Conservation (phyloP, 2,888 invertebrate genomes). For the Sturmia bella region DNA sequence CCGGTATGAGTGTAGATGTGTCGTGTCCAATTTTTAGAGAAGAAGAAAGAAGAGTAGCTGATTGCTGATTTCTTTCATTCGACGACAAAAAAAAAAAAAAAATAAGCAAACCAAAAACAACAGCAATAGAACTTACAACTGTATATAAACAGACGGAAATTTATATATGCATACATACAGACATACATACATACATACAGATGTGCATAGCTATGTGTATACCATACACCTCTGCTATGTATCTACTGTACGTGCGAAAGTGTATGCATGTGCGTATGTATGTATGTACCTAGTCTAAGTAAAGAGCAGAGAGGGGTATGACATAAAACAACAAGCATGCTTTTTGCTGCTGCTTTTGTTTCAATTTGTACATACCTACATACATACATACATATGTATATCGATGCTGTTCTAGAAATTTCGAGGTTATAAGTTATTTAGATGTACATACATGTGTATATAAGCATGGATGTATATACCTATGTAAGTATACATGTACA, state of each 20-base stretch:
- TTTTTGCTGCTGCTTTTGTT: slow-evolving; percentile 32
- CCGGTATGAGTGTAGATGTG: slow-evolving; percentile 26
- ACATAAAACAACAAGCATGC: slow-evolving; percentile 18
- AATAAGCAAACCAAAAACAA: slow-evolving; percentile 14
- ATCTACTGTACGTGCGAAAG: too few relatives aligned
- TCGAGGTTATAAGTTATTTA: slow-evolving; percentile 48
- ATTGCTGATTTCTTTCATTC: slow-evolving; percentile 53
- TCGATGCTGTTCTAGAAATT: slow-evolving; percentile 51
- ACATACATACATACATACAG: slow-evolving; percentile 11
- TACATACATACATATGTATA: background rate
- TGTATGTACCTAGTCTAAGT: background rate
- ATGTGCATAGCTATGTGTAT: background rate
- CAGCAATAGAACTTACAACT: slow-evolving; percentile 45
- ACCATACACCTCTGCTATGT: too few relatives aligned
- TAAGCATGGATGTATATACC: background rate
- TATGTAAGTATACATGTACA: background rate
- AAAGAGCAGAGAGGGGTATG: background rate
- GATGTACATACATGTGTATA: background rate
- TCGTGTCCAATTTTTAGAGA: slow-evolving; percentile 31
- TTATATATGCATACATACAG: background rate
- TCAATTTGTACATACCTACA: slow-evolving; percentile 9
- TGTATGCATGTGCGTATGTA: too few relatives aligned
- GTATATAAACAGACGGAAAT: slow-evolving; percentile 13
- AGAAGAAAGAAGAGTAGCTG: slow-evolving; percentile 25
- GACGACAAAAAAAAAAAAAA: slow-evolving; percentile 29